Evolutionary conservation across 2,888 invertebrate species (phyloP).

Genomic region (Dasypogon diadema): DNA sequence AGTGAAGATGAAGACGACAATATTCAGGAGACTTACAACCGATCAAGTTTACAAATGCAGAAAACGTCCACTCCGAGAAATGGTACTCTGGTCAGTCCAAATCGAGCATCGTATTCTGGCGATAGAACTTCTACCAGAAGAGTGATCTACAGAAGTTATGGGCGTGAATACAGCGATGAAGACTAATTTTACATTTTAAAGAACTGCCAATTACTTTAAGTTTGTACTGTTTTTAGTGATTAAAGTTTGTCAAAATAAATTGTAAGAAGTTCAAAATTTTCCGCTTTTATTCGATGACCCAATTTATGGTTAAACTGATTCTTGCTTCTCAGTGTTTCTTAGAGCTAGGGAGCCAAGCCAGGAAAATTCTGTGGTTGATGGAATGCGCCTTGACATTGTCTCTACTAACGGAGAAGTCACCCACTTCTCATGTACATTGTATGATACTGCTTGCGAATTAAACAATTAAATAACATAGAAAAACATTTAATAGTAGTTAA

Average conservation of each 20-base stretch:
- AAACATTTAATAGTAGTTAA: conserved; percentile 38
- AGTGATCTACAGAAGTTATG: conserved; percentile 21
- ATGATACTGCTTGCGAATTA: too few species aligned
- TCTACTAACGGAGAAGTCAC: too few species aligned
- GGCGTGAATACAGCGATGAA: conserved; percentile 18
- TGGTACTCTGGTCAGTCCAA: neutral
- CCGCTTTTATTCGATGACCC: too few species aligned
- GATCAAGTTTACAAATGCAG: neutral
- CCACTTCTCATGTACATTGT: too few species aligned
- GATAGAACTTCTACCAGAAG: neutral
- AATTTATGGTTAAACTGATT: too few species aligned
- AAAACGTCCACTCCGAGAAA: neutral
- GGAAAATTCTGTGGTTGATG: too few species aligned
- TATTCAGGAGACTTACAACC: conserved; percentile 42
- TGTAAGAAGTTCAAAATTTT: too few species aligned
- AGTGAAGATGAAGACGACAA: conserved; percentile 52
- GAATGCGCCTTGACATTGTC: too few species aligned
- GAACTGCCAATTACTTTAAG: neutral
- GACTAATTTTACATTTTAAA: conserved; percentile 24
- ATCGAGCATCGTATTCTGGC: neutral
- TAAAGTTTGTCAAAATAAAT: conserved; percentile 18
- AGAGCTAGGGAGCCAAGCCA: too few species aligned
- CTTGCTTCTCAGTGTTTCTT: too few species aligned
- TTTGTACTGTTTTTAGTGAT: conserved; percentile 27
- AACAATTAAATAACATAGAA: conserved; percentile 16